Evolutionary conservation across 2,797 vertebrate species (phyloP).

Genomic region (Arrhamphus sclerolepis): DNA sequence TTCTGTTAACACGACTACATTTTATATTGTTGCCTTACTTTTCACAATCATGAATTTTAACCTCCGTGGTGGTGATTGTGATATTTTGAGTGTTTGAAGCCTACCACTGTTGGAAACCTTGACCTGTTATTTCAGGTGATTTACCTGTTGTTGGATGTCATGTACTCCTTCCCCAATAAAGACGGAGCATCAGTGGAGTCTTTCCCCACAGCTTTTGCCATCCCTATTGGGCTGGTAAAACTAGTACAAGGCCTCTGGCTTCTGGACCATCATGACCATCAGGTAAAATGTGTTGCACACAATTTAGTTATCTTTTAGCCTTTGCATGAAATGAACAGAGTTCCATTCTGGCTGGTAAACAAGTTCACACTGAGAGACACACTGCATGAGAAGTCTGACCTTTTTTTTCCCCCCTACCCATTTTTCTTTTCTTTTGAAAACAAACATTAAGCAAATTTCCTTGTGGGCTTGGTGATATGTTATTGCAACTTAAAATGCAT

Average conservation of each 20-base stretch:
- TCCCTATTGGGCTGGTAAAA: conserved; percentile 91
- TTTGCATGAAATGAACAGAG: not conserved
- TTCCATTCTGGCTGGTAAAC: not conserved
- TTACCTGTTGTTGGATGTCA: conserved; percentile 94
- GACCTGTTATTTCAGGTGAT: conserved; percentile 81
- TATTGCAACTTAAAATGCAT: too few species aligned
- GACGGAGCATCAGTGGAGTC: conserved; percentile 86
- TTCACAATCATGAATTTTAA: conserved; percentile 1
- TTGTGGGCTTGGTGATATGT: too few species aligned
- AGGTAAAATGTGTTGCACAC: conserved; percentile 73
- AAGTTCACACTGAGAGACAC: not conserved
- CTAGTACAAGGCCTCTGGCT: conserved; percentile 95
- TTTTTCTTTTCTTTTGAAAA: too few species aligned
- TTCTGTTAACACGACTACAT: not conserved
- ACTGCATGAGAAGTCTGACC: too few species aligned
- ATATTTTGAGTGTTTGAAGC: not conserved
- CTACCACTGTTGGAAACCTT: conserved; percentile 60
- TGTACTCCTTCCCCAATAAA: conserved; percentile 90
- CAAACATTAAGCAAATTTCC: too few species aligned
- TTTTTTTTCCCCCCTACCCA: too few species aligned
- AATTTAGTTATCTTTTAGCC: not conserved
- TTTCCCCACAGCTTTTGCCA: conserved; percentile 91
- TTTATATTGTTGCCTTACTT: not conserved
- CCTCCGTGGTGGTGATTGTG: not conserved
- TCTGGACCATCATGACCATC: conserved; percentile 92